Evolutionary conservation across 2,888 invertebrate species (phyloP), one percentile per base, ranked within the genome.

Genomic region (Cactoblastis cactorum): DNA sequence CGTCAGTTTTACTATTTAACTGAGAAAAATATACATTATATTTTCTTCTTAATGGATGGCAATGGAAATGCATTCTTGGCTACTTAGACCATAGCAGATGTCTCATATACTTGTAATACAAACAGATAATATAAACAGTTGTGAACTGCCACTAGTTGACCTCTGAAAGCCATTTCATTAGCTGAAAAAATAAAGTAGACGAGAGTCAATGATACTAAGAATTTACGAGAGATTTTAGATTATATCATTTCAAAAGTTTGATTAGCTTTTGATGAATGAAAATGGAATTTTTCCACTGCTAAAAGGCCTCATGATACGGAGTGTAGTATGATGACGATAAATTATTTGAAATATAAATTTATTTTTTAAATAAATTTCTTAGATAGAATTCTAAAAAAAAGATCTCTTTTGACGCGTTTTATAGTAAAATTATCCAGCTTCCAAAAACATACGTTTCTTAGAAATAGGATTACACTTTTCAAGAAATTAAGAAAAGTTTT

Each of bases 121-220:
- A 83, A 84, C 84, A 77, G 69, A 65, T 58, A 71, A 80, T 66
- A 80, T 72, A 66, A 69, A 68, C 80, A 74, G 66, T 71, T 73
- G 75, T 61, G 60, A 71, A 65, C 67, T 65, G 64, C 69, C 68
- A 71, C 67, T 58, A 55, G 50, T 46, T 57, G 77, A 72, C 82
- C 81, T 83, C 64, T 73, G 62, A 55, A 59, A 62, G 67, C 64
- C 70, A 70, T 69, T 71, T 63, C 57, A 61, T 67, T 56, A 0
- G 18, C 14, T 6, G 6, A 55, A 58, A 69, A 70, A 69, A 63
- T 59, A 63, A 62, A 57, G 60, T 63, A 56, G 60, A 43, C 43
- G 50, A 57, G 61, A 67, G 75, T 75, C 73, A 76, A 67, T 73
- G 74, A 77, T 73, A 69, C 65, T 57, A 50, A 51, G 55, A 56